phyloP scores from a whole-genome alignment of 2,113 vertebrate species.

The Globicephala melas region DNA sequence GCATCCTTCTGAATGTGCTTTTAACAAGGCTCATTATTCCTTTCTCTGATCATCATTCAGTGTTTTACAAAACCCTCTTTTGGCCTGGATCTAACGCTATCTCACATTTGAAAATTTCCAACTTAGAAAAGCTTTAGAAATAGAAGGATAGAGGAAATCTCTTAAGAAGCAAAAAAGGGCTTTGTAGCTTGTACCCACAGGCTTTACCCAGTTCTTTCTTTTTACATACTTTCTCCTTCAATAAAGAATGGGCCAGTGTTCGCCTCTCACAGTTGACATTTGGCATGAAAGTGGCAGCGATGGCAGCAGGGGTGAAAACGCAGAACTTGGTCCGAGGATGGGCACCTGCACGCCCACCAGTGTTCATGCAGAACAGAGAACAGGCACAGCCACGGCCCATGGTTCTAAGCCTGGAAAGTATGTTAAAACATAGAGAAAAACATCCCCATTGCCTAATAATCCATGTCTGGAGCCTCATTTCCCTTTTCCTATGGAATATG shows the following conservation, averaged over 20 bases:
- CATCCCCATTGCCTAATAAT: not conserved
- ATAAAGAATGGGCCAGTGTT: not conserved
- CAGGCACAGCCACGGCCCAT: not conserved
- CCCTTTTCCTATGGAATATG: not conserved
- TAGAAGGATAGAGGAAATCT: not conserved
- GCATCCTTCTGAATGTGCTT: not conserved
- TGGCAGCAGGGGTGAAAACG: not conserved
- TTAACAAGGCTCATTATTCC: not conserved
- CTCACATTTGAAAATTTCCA: slow-evolving; percentile 11
- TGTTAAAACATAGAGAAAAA: not conserved
- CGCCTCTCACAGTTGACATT: not conserved
- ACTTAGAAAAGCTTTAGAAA: slow-evolving; percentile 43
- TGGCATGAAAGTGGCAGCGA: not conserved
- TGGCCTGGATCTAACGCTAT: not conserved
- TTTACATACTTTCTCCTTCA: not conserved
- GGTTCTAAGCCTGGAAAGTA: not conserved
- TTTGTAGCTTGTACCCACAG: not conserved
- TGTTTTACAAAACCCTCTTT: not conserved
- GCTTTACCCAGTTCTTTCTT: not conserved
- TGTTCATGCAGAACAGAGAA: not conserved
- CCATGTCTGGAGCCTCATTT: not conserved
- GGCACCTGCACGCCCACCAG: not conserved
- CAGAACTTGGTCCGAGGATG: not conserved
- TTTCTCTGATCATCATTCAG: not conserved
- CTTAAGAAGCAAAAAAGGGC: not conserved